Evolutionary conservation across 2,113 vertebrate species (phyloP).

Genomic region (Ascaphus truei): DNA sequence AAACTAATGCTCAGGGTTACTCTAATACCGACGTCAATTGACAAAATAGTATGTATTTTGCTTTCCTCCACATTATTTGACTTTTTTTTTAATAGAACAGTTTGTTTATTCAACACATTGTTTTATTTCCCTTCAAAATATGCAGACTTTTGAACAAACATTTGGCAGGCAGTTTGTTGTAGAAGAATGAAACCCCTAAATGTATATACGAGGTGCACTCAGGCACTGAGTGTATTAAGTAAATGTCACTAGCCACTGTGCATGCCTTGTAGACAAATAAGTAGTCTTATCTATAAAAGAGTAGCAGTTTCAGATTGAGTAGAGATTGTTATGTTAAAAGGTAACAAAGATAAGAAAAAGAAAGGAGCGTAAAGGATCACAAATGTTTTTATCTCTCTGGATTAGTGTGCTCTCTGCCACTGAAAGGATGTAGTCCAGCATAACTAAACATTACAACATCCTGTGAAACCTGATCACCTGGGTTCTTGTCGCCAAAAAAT

Average conservation of each 20-base stretch:
- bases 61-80: no score
- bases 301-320: constrained; percentile 38
- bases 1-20: constrained; percentile 20
- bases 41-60: no score
- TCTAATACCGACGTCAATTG: no score
- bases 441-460: constrained; percentile 17
- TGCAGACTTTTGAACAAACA: no score
- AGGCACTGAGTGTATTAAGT: no score
- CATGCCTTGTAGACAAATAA: constrained; percentile 44
- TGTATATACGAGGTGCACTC: no score
- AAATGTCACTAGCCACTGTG: no score
- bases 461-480: constrained; percentile 6
- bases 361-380: constrained; percentile 12
- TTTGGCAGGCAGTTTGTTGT: no score
- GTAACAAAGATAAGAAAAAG: constrained; percentile 1
- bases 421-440: constrained; percentile 26
- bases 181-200: no score
- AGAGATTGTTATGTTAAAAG: constrained; percentile 36
- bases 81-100: no score
- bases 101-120: no score
- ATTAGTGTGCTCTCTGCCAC: constrained; percentile 27
- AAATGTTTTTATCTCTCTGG: constrained; percentile 21
- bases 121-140: no score
- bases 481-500: not conserved
- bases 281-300: constrained; percentile 41